Conservation (phyloP, 2,888 invertebrate species). For the Drosophila pseudotakahashii region DNA sequence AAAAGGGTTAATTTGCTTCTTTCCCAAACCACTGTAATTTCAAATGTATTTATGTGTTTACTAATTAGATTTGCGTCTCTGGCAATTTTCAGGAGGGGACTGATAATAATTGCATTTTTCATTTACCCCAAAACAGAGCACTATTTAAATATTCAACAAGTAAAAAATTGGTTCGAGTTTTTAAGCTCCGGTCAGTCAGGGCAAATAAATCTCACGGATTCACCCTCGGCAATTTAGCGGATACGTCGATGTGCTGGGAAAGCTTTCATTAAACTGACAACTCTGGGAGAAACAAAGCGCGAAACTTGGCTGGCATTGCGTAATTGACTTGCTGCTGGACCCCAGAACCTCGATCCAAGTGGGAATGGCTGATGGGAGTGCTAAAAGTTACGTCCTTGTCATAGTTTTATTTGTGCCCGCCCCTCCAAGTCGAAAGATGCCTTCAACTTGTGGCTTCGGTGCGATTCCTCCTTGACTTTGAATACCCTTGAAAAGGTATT, state of each 20-base stretch:
- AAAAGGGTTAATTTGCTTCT: background rate
- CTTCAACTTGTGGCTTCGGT: constrained; percentile 56
- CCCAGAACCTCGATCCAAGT: constrained; percentile 14
- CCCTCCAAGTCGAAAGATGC: constrained; percentile 42
- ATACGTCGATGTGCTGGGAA: constrained; percentile 47
- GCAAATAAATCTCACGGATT: constrained; percentile 31
- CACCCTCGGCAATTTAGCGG: constrained; percentile 26
- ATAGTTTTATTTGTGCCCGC: constrained; percentile 56
- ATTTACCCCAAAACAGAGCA: background rate
- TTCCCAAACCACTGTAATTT: background rate
- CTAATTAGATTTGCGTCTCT: background rate
- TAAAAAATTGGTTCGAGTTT: constrained; percentile 4
- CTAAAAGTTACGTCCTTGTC: constrained; percentile 48
- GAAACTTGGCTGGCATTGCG: constrained; percentile 62
- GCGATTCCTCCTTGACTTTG: constrained; percentile 10
- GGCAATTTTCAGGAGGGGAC: too few species aligned
- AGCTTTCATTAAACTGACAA: constrained; percentile 64
- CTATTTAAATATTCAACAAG: constrained; percentile 15
- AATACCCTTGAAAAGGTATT: background rate
- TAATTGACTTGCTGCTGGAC: constrained; percentile 68
- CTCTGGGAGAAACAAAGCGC: constrained; percentile 38
- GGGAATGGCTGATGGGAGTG: constrained; percentile 27
- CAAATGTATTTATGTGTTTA: background rate
- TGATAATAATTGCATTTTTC: background rate
- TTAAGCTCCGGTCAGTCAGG: constrained; percentile 9